Percentiles rank a stretch among this genome's conserved stretches.
Conservation (phyloP, 2,888 invertebrate genomes). For the Cetonia aurata region DNA sequence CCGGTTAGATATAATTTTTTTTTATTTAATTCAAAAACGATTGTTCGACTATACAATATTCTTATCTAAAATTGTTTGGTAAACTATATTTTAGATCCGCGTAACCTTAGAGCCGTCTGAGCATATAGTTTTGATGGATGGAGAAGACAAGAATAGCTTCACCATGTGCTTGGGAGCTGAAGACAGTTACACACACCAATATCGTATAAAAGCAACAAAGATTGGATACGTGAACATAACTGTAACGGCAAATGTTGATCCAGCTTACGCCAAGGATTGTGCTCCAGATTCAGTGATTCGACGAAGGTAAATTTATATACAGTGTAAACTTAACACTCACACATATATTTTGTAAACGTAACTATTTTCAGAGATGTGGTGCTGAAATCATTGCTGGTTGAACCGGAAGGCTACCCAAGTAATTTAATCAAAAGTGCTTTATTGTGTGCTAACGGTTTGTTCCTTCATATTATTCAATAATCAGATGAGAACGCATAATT, state of each 20-base stretch:
- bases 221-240: slow-evolving; percentile 67
- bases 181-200: slow-evolving; percentile 59
- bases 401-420: slow-evolving; percentile 79
- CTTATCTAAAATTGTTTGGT: not conserved
- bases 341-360: not conserved
- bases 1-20: slow-evolving; percentile 73
- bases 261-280: slow-evolving; percentile 66
- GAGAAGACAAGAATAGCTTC: slow-evolving; percentile 53
- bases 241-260: slow-evolving; percentile 67
- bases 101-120: slow-evolving; percentile 58
- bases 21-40: too few relatives aligned
- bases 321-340: not conserved
- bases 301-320: slow-evolving; percentile 64
- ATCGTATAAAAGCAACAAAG: slow-evolving; percentile 58
- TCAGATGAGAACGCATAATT: not conserved
- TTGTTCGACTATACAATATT: too few relatives aligned
- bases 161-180: slow-evolving; percentile 60
- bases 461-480: not conserved
- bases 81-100: slow-evolving; percentile 53
- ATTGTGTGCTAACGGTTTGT: slow-evolving; percentile 68
- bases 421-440: slow-evolving; percentile 76
- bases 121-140: slow-evolving; percentile 56
- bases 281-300: slow-evolving; percentile 50
- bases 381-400: slow-evolving; percentile 73
- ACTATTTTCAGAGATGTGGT: slow-evolving; percentile 69